Percentiles rank a stretch among this genome's conserved stretches.
Evolutionary conservation across 1,140 invertebrate species (phyloP).

Genomic region (Luehdorfia chinensis): DNA sequence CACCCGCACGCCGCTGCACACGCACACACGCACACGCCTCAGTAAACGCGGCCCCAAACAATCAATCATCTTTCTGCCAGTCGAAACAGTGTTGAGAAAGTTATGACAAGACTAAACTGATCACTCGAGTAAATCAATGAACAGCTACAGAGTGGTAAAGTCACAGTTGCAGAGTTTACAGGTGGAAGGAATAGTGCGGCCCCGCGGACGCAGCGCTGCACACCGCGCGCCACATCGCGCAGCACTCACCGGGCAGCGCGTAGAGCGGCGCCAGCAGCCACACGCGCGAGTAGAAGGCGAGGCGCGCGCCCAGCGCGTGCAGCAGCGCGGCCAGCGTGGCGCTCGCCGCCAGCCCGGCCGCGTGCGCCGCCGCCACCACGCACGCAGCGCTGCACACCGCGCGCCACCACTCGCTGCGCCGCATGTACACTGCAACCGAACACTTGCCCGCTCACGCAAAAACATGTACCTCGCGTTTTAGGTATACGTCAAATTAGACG

Average conservation of each 20-base stretch:
- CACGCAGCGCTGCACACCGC: conserved; percentile 23
- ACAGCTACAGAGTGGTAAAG: too few relatives aligned
- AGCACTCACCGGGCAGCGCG: conserved; percentile 48
- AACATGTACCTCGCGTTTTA: too few relatives aligned
- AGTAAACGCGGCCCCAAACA: conserved; percentile 6
- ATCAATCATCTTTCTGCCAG: too few relatives aligned
- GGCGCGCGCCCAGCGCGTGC: conserved; percentile 30
- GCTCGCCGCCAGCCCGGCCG: conserved; percentile 22
- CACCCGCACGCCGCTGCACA: conserved; percentile 60
- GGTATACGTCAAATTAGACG: too few relatives aligned
- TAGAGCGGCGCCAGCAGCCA: conserved; percentile 80
- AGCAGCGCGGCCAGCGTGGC: conserved; percentile 24
- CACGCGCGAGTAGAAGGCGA: conserved; percentile 38
- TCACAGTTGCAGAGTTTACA: too few relatives aligned
- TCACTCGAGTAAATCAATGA: too few relatives aligned
- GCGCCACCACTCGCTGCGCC: conserved; percentile 24
- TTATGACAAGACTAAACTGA: too few relatives aligned
- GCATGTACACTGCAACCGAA: conserved; percentile 27
- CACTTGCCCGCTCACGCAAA: not conserved
- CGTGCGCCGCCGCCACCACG: conserved; percentile 19
- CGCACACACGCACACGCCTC: too few relatives aligned
- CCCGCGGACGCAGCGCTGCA: conserved; percentile 18
- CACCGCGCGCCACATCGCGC: conserved; percentile 77
- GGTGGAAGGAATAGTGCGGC: too few relatives aligned
- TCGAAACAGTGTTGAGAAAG: too few relatives aligned